Base-by-base conservation (phyloP, 2,113 vertebrate species). In the Prochilodus magdalenae region DNA sequence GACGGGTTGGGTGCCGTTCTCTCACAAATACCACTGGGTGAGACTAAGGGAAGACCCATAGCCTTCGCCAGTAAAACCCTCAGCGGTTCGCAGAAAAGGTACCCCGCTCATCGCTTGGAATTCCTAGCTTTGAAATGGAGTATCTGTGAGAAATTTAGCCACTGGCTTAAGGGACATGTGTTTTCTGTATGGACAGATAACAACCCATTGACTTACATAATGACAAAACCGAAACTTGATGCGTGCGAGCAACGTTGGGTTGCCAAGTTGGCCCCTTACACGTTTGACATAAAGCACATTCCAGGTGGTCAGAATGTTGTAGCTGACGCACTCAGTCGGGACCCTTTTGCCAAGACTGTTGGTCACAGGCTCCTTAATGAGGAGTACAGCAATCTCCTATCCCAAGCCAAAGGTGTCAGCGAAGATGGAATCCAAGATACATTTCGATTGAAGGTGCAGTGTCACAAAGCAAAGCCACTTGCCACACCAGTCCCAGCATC, bases 161-260 rank as follows among this genome's bases (percentile, higher is more conserved):
- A 44, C 8, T 44, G 40, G 40, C 11, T 44, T 8, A 44, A 44
- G 8, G 40, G 40, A 1, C 40, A 44, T 44, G 13, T n/a, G 2
- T 80, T 80, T 27, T 44, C 51, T 0, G 47, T 67, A 20, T 78
- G 76, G 63, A 78, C 49, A 4, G 76, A 78, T 20, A 69, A 57
- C 49, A 69, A 69, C 16, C 53, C 1, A 7, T n/a, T 60, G 5
- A 60, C 22, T 0, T 62, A 62, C 5, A 75, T 79, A 44, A 55
- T 75, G 73, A 60, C 73, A 12, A 60, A 75, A 16, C 73, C 73
- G 0, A 75, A 60, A 13, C 30, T 75, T 3, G 73, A 75, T 44
- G 44, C 26, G 0, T 80, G 70, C 2, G 57, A 80, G 24, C 79
- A 73, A 51, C 20, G 69, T 20, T 80, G 79, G 79, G 57, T 80